Evolutionary conservation across 2,113 vertebrate genomes (phyloP).

Genomic region (Pogonocichla stellata): DNA sequence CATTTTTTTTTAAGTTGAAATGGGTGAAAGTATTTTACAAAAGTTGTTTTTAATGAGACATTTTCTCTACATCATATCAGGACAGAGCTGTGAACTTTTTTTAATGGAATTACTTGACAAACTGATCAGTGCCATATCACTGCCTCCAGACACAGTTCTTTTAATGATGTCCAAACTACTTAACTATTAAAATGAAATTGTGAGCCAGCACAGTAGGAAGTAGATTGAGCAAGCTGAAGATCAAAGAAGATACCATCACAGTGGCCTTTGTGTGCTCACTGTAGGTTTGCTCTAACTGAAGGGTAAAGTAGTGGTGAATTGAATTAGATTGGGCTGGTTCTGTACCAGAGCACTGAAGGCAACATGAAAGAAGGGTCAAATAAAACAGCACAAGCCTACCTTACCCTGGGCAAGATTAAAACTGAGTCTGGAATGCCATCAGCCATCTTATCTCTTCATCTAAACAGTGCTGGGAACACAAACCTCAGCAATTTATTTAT

Average conservation of each 20-base stretch:
- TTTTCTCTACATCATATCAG: constrained; percentile 61
- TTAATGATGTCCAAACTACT: constrained; percentile 73
- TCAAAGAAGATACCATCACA: constrained; percentile 64
- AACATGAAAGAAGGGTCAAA: constrained; percentile 46
- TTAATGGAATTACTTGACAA: constrained; percentile 62
- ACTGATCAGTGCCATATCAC: constrained; percentile 64
- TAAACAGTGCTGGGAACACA: background rate
- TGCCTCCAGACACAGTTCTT: constrained; percentile 66
- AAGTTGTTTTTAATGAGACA: constrained; percentile 69
- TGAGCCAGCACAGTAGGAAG: constrained; percentile 60
- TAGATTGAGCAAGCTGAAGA: constrained; percentile 56
- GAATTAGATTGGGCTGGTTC: constrained; percentile 41
- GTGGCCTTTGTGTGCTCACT: constrained; percentile 25
- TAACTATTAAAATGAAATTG: constrained; percentile 72
- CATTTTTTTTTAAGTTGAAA: constrained; percentile 64
- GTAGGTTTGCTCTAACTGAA: constrained; percentile 57
- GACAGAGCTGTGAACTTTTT: constrained; percentile 68
- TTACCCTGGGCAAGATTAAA: background rate
- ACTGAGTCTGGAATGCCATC: background rate
- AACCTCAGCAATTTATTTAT: background rate
- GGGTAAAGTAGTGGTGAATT: constrained; percentile 42
- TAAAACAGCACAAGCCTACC: background rate
- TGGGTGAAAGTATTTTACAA: constrained; percentile 65
- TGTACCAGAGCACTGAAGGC: background rate
- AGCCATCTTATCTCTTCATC: background rate